phyloP scores from a whole-genome alignment of 2,113 vertebrate species.

The Madoqua kirkii region DNA sequence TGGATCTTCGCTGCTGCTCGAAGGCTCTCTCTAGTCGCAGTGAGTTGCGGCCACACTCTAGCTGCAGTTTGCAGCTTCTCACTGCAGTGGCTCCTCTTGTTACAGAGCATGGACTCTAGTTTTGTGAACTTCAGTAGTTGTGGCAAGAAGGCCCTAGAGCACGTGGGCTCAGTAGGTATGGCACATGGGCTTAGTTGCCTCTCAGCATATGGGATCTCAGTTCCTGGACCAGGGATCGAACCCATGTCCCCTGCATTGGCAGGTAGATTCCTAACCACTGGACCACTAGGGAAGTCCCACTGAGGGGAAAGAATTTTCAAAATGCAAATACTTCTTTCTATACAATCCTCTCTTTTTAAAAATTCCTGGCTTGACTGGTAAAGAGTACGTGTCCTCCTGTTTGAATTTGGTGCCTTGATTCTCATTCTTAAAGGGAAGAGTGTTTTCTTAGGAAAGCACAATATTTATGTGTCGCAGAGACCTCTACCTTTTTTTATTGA shows the following conservation, averaged over 20 bases:
- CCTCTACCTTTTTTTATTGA: background rate
- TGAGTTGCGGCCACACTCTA: background rate
- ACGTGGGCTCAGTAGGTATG: background rate
- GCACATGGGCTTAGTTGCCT: background rate
- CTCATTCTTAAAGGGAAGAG: background rate
- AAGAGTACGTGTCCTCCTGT: background rate
- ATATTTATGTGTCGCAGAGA: background rate
- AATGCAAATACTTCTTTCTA: constrained; percentile 25
- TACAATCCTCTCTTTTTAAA: background rate
- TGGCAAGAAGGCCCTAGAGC: background rate
- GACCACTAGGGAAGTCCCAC: background rate
- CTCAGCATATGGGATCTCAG: background rate
- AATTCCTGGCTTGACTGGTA: background rate
- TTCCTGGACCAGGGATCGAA: accelerated
- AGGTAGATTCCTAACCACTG: background rate
- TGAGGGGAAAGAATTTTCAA: background rate
- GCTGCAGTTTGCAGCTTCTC: background rate
- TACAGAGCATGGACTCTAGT: background rate
- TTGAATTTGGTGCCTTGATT: background rate
- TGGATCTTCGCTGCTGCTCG: background rate
- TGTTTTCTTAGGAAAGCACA: background rate
- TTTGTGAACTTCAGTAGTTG: background rate
- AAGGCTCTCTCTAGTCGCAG: background rate
- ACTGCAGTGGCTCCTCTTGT: background rate
- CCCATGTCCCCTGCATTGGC: background rate